A percentile compares a stretch with the other conserved stretches of the same genome.
phyloP scores from a whole-genome alignment of 2,797 vertebrate genomes.

The Morelia viridis region DNA sequence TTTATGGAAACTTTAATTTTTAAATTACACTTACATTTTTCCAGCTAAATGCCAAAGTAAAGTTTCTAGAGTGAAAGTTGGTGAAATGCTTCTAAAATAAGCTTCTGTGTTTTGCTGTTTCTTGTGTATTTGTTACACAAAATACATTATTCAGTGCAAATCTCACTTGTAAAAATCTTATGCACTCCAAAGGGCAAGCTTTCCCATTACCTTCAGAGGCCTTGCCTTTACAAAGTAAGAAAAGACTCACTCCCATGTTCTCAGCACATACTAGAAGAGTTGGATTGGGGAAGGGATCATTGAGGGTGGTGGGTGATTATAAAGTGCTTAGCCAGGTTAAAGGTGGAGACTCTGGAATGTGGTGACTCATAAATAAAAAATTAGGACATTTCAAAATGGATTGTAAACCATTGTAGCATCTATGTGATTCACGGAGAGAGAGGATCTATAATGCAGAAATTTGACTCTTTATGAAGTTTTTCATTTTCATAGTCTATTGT shows the following conservation, averaged over 20 bases:
- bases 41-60: neutral
- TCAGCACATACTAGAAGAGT: neutral
- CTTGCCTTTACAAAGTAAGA: neutral
- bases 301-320: neutral
- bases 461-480: neutral
- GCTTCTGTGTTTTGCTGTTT: neutral
- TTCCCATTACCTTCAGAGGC: neutral
- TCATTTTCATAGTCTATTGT: neutral
- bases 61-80: neutral
- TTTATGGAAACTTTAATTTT: neutral
- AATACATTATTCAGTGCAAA: neutral
- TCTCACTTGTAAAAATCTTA: neutral
- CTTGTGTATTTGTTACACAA: neutral
- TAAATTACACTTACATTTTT: neutral
- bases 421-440: neutral
- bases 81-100: conserved; percentile 1
- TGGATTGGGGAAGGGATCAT: neutral
- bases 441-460: neutral
- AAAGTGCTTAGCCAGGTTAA: neutral
- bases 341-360: neutral
- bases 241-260: neutral
- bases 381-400: neutral
- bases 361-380: neutral
- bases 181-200: neutral
- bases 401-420: neutral